phyloP scores from a whole-genome alignment of 2,113 vertebrate species.

The Pteruthius melanotis region DNA sequence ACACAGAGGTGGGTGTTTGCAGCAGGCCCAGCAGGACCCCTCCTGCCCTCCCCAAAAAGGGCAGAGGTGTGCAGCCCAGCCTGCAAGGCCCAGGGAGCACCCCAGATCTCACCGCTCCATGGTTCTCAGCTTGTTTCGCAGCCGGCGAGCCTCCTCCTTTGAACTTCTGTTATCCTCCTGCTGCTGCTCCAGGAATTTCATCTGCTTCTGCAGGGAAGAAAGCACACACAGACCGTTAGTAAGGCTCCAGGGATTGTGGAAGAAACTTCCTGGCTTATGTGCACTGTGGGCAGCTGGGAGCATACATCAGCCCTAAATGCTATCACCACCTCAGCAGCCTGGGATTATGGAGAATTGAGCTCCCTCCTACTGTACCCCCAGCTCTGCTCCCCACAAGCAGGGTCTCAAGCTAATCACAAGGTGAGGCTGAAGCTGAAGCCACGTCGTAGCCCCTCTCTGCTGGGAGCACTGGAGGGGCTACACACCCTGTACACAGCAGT shows the following conservation, averaged over 20 bases:
- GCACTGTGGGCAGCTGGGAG: slow-evolving; percentile 6
- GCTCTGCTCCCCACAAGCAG: background rate
- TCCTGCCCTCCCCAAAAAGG: background rate
- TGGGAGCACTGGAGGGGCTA: background rate
- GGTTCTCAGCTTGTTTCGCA: slow-evolving; percentile 83
- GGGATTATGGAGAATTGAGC: background rate
- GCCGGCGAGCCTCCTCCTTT: slow-evolving; percentile 83
- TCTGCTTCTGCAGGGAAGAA: slow-evolving; percentile 85
- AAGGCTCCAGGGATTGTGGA: background rate
- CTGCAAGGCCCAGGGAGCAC: background rate
- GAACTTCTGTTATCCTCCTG: slow-evolving; percentile 81
- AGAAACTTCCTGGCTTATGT: background rate
- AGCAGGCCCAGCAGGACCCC: background rate
- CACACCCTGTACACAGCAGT: fast-evolving
- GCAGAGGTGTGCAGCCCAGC: background rate
- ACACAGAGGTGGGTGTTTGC: fast-evolving
- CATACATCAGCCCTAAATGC: background rate
- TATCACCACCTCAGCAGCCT: background rate
- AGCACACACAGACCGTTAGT: background rate
- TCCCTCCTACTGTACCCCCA: background rate
- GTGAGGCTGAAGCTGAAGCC: fast-evolving
- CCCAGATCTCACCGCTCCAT: slow-evolving; percentile 80
- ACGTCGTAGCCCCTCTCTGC: fast-evolving
- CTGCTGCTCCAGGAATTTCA: slow-evolving; percentile 89
- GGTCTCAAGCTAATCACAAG: background rate